phyloP scores from a whole-genome alignment of 1,140 invertebrate genomes.

The Drosophila bocki region DNA sequence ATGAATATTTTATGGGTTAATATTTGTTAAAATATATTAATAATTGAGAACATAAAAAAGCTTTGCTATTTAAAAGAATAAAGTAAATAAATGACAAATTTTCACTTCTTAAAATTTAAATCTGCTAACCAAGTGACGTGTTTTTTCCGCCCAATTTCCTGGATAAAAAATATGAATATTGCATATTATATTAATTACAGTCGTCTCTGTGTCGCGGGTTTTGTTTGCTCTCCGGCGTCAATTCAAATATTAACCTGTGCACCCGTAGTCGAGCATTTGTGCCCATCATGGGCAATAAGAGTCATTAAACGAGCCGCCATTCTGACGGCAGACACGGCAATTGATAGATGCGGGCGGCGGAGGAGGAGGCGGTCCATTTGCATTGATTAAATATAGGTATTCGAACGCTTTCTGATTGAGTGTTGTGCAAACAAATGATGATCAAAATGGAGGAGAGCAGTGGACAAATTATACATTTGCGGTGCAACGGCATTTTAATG shows the following conservation, averaged over 20 bases:
- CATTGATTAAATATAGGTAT: slow-evolving; percentile 64
- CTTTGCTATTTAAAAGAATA: too few relatives aligned
- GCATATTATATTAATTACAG: slow-evolving; percentile 26
- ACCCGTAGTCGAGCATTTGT: slow-evolving; percentile 14
- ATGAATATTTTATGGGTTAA: neutral
- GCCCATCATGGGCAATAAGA: slow-evolving; percentile 20
- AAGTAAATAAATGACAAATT: neutral
- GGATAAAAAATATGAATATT: neutral
- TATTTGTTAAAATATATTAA: neutral
- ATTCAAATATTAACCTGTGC: slow-evolving; percentile 34
- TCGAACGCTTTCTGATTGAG: slow-evolving; percentile 38
- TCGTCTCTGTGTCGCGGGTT: neutral
- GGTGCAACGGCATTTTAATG: slow-evolving; percentile 42
- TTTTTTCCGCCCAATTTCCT: neutral
- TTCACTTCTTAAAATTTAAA: neutral
- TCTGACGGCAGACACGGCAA: slow-evolving; percentile 26
- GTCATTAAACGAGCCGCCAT: slow-evolving; percentile 45
- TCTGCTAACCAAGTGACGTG: neutral
- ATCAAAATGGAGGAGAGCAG: slow-evolving; percentile 23
- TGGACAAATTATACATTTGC: slow-evolving; percentile 37
- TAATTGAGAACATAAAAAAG: neutral
- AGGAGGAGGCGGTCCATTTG: slow-evolving; percentile 34
- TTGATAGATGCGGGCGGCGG: neutral
- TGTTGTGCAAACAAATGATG: slow-evolving; percentile 44
- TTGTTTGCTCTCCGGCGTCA: slow-evolving; percentile 17